Evolutionary conservation across 2,888 invertebrate species (phyloP), one percentile per base, ranked within the genome.

Genomic region (Neelides folsomi): DNA sequence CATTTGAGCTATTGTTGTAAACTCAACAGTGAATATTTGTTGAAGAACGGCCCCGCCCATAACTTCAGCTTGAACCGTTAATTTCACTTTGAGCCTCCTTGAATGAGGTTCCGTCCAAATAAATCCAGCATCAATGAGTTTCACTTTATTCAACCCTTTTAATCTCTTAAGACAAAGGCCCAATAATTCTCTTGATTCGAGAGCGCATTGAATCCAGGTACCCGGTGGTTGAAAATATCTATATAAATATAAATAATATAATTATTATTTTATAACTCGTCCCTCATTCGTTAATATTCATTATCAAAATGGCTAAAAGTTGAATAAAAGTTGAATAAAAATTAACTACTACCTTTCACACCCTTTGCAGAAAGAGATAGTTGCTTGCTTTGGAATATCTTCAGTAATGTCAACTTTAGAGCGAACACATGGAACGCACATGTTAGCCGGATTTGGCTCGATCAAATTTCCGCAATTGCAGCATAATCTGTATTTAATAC

Each of bases 101-200:
- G 97, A 98, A 75, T 98, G 98, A 37, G 95, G 93, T 69, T 98
- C 98, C 9, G 98, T 99, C 97, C 97, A 98, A 3, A 94, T 80
- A 74, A 98, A 98, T 1, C 85, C 83, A 39, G 98, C 98, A 76
- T 98, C 97, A 50, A 95, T 76, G 13, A 99, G 74, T 67, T 92
- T 87, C 0, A 97, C 86, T 68, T 84, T 79, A 66, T 80, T 84
- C 7, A 97, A 73, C 0, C 90, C 90, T 71, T 86, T 95, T 19
- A 99, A 71, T 68, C 84, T 87, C 69, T 94, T 93, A 47, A 98
- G 74, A 66, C 98, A 99, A 1, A 98, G 70, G 0, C 86, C 79
- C 1, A 97, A 73, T 1, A 97, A 75, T 70, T 95, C 94, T 16
- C 86, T 76, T 0, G 94, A 95, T 71, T 95, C 94, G n/a, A 94